A percentile compares a stretch with the other conserved stretches of the same genome.
phyloP scores from a whole-genome alignment of 1,140 invertebrate species.

The Hylaeus volcanicus region DNA sequence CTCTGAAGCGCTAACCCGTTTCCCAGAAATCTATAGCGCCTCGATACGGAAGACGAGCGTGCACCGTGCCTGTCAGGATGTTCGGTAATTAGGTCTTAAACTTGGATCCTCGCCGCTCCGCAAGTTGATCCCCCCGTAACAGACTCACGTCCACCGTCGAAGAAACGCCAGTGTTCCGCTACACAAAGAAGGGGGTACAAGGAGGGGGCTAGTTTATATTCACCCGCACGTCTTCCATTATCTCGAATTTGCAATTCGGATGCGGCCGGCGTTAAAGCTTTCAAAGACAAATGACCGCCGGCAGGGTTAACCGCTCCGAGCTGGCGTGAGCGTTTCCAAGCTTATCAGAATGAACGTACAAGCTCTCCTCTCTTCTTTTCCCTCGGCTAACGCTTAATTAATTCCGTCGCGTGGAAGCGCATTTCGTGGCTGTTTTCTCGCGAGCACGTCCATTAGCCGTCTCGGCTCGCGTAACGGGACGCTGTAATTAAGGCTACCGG shows the following conservation, averaged over 20 bases:
- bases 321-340: neutral
- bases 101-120: neutral
- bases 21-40: no score
- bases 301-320: constrained; percentile 8
- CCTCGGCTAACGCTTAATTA: constrained; percentile 33
- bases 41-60: no score
- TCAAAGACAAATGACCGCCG: constrained; percentile 17
- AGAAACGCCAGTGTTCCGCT: neutral
- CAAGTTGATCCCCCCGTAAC: neutral
- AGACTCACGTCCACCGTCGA: neutral
- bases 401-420: constrained; percentile 7
- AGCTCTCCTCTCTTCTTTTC: neutral
- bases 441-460: neutral
- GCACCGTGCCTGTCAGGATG: no score
- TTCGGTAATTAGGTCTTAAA: no score
- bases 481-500: constrained; percentile 17
- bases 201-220: constrained; percentile 40
- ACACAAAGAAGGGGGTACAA: neutral
- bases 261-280: constrained; percentile 35
- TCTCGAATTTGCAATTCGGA: constrained; percentile 60
- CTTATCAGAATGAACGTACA: constrained; percentile 25
- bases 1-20: no score
- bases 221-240: constrained; percentile 37
- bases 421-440: constrained; percentile 2
- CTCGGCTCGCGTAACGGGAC: neutral